A percentile compares a stretch with the other conserved stretches of the same genome.
Evolutionary conservation across 2,113 vertebrate species (phyloP).

Genomic region (Misgurnus mizolepis): DNA sequence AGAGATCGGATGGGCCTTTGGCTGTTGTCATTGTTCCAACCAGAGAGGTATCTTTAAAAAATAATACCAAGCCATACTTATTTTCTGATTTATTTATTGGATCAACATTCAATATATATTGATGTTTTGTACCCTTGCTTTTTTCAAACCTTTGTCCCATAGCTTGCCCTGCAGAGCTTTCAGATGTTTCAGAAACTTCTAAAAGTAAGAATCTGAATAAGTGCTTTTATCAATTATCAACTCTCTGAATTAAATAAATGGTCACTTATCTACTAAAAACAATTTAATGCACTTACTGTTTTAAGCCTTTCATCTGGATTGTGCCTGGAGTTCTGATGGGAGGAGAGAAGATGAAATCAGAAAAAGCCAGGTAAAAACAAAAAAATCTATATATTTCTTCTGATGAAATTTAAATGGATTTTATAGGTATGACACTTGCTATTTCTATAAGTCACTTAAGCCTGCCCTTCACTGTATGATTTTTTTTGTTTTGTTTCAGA

Average conservation of each 20-base stretch:
- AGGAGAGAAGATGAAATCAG: constrained; percentile 94
- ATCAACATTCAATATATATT: neutral
- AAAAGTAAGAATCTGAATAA: constrained; percentile 73
- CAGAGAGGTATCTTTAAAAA: constrained; percentile 81
- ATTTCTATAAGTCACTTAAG: neutral
- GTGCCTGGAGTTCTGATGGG: constrained; percentile 98
- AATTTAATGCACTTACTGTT: neutral
- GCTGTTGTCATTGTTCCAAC: constrained; percentile 91
- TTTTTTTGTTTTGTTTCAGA: constrained; percentile 64
- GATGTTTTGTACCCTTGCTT: neutral
- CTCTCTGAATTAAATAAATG: too few relatives aligned
- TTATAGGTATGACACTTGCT: neutral
- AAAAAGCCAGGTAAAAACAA: constrained; percentile 88
- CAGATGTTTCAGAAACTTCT: constrained; percentile 88
- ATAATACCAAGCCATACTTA: neutral
- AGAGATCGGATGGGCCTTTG: constrained; percentile 88
- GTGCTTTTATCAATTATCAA: neutral
- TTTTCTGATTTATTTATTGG: neutral
- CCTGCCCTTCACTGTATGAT: neutral
- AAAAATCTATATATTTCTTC: neutral
- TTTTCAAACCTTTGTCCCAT: constrained; percentile 7
- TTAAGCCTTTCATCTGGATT: constrained; percentile 93
- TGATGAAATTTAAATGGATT: neutral
- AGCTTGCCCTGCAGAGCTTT: constrained; percentile 93
- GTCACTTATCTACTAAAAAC: too few relatives aligned